Conservation (phyloP, 2,888 invertebrate genomes). For the Hololepta plana region DNA sequence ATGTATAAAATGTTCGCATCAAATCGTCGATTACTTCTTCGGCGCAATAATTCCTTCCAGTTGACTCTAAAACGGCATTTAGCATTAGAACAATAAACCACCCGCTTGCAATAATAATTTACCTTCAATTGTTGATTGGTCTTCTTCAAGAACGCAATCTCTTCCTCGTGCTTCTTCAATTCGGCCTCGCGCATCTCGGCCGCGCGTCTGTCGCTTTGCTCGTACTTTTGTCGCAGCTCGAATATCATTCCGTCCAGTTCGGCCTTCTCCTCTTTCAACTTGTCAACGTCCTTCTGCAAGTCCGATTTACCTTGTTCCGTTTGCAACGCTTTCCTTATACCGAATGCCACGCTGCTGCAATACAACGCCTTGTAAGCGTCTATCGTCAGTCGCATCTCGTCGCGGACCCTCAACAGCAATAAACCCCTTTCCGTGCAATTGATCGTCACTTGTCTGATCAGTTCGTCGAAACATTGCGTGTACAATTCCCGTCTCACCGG, state of each 20-base stretch:
- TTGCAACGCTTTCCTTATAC: slow-evolving; percentile 93
- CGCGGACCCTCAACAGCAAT: slow-evolving; percentile 77
- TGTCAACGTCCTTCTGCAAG: slow-evolving; percentile 54
- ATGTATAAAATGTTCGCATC: not conserved
- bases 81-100: slow-evolving; percentile 2
- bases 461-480: slow-evolving; percentile 88
- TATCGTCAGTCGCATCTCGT: slow-evolving; percentile 93
- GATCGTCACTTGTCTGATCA: slow-evolving; percentile 89
- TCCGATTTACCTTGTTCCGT: slow-evolving; percentile 72
- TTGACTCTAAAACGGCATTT: slow-evolving; percentile 49
- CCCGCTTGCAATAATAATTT: slow-evolving; percentile 7
- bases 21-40: slow-evolving; percentile 49
- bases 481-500: slow-evolving; percentile 85
- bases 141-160: slow-evolving; percentile 79
- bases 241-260: slow-evolving; percentile 42
- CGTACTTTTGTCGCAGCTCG: slow-evolving; percentile 50
- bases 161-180: slow-evolving; percentile 83
- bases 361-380: slow-evolving; percentile 82
- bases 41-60: slow-evolving; percentile 88
- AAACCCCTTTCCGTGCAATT: slow-evolving; percentile 93
- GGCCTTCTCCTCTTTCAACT: slow-evolving; percentile 45
- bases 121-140: slow-evolving; percentile 89
- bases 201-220: slow-evolving; percentile 66
- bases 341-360: slow-evolving; percentile 94
- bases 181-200: slow-evolving; percentile 74